Evolutionary conservation across 2,113 vertebrate genomes (phyloP).

Genomic region (Boulengeromyrus knoepffleri): DNA sequence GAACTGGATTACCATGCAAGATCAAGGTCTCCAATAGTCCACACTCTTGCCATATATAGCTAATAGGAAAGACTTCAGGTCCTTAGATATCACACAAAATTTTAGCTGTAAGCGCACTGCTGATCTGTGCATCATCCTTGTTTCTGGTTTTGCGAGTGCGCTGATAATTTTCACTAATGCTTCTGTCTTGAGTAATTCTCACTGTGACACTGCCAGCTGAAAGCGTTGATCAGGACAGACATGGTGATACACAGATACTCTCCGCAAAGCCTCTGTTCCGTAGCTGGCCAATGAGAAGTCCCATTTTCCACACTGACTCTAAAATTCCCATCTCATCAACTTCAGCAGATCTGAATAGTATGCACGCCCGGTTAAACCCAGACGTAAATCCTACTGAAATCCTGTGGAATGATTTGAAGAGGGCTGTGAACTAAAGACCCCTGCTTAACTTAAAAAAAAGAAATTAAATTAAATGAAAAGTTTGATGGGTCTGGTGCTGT

Average conservation of each 20-base stretch:
- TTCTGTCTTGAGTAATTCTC: background rate
- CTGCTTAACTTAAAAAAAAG: background rate
- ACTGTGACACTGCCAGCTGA: background rate
- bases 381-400: background rate
- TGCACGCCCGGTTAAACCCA: background rate
- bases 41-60: background rate
- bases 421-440: background rate
- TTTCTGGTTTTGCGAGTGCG: background rate
- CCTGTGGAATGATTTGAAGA: background rate
- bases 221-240: background rate
- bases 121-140: background rate
- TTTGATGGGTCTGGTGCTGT: background rate
- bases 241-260: background rate
- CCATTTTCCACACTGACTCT: background rate
- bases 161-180: background rate
- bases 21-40: background rate
- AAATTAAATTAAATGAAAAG: background rate
- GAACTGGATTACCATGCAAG: background rate
- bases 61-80: background rate
- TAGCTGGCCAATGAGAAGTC: background rate
- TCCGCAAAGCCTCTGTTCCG: background rate
- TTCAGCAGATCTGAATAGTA: background rate
- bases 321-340: background rate
- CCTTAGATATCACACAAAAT: background rate
- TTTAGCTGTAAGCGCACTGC: background rate